Base-by-base conservation (phyloP, 2,888 invertebrate genomes). In the Hololepta plana region DNA sequence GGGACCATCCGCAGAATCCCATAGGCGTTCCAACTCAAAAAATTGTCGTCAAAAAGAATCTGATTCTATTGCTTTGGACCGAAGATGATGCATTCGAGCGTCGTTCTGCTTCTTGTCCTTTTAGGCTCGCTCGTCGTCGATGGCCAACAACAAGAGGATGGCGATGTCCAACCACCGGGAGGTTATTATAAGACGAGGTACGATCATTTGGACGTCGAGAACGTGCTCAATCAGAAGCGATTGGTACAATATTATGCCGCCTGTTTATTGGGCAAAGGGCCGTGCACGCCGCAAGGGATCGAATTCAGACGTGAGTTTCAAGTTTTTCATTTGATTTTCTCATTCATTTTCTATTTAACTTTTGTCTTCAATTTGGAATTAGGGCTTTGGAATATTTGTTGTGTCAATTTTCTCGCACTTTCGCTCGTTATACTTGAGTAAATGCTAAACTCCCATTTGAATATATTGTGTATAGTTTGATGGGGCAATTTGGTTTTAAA, bases 241-340 rank as follows among this genome's bases (percentile, higher is more conserved):
- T 53, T 79, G 37, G 64, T 79, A 25, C 67, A 63, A 35, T 69
- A 72, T 43, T 77, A 79, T 53, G 67, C 72, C 38, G 67, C 69
- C 30, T 79, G 79, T 47, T 52, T 79, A 26, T 56, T 75, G 31
- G 66, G 62, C 35, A 58, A 62, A 35, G 70, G 69, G 38, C 66
- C 73, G 25, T 77, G 76, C 47, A 65, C 75, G 19, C 72, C 75
- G 2, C 75, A 76, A 55, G 76, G 74, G 35, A 63, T 65, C 39
- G 71, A 69, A 32, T 53, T 76, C 29, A 75, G 69, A 62, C 60
- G 77, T 77, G 52, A 73, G 75, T 72, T 14, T 25, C 12, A 29
- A 9, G n/a, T 7, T 12, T 27, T 24, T 29, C 13, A 8, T 29
- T 16, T 7, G n/a, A 9, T 6, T 10, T 12, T 20, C 10, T 26